Evolutionary conservation across 2,888 invertebrate genomes (phyloP).

Genomic region (Drepanosiphum platanoidis): DNA sequence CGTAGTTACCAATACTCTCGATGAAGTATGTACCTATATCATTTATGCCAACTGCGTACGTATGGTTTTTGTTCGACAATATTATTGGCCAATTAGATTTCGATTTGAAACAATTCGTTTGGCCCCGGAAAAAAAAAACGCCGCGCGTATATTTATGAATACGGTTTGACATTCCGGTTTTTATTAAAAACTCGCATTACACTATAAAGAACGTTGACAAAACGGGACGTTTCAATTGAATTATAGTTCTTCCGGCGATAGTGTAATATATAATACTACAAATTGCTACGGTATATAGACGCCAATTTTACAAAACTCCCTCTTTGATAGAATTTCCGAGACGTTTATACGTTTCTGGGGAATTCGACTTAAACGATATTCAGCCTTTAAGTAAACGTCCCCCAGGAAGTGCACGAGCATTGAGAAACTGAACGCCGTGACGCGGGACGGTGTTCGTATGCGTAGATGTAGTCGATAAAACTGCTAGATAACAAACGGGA

Average conservation of each 20-base stretch:
- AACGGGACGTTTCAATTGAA: background rate
- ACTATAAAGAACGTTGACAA: background rate
- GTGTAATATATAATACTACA: background rate
- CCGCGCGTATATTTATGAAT: too few relatives aligned
- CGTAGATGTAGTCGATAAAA: conserved; percentile 25
- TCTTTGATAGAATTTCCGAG: background rate
- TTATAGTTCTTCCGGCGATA: background rate
- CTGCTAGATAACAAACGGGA: conserved; percentile 4
- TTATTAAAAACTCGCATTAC: too few relatives aligned
- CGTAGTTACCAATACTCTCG: too few relatives aligned
- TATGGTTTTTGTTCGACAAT: too few relatives aligned
- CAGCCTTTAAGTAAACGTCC: conserved; percentile 2
- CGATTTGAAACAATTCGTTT: too few relatives aligned
- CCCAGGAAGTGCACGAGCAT: background rate
- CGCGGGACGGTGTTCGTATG: conserved; percentile 4
- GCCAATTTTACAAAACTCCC: background rate
- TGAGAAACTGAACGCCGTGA: background rate
- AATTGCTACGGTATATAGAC: background rate
- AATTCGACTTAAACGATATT: conserved; percentile 18
- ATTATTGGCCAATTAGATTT: too few relatives aligned
- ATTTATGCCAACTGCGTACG: too few relatives aligned
- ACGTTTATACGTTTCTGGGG: background rate
- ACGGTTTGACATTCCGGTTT: background rate
- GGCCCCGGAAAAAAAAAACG: too few relatives aligned
- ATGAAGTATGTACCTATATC: too few relatives aligned